Percentiles rank a stretch among this genome's conserved stretches.
These are phyloP conservation scores for Sceloporus tristichus DNA, from an alignment of 2,113 vertebrate genomes.

Conservation along the genomic window DNA sequence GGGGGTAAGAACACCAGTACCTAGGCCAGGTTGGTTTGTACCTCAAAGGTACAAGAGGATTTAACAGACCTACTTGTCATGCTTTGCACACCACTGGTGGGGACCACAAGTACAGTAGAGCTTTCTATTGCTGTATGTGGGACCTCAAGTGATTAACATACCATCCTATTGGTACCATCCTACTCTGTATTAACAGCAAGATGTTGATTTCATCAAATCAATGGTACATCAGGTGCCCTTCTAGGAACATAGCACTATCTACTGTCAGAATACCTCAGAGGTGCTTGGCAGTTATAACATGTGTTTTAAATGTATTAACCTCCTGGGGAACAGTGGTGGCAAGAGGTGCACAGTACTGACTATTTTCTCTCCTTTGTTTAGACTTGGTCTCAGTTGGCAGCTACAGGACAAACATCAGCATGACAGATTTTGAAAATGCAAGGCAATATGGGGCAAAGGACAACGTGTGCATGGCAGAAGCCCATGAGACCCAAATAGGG, in stretches of 20 bases:
- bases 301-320: neutral
- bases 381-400: slow-evolving; percentile 81
- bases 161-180: neutral
- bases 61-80: neutral
- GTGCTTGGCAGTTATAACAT: neutral
- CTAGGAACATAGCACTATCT: neutral
- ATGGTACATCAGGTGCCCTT: neutral
- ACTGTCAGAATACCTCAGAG: neutral
- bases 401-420: slow-evolving; percentile 82
- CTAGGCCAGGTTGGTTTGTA: too few species aligned
- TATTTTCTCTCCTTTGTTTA: slow-evolving; percentile 29
- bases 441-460: slow-evolving; percentile 66
- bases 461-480: slow-evolving; percentile 28
- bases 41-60: too few species aligned
- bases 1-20: neutral
- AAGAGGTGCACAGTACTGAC: neutral
- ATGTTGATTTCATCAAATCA: neutral
- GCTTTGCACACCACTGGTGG: neutral
- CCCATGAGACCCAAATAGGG: slow-evolving; percentile 66
- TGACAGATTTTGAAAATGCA: slow-evolving; percentile 76
- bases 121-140: neutral
- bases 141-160: neutral
- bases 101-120: neutral
- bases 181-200: neutral
- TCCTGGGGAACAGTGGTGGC: neutral